Base-by-base conservation (phyloP, 2,888 invertebrate genomes). In the Agriopis marginaria region DNA sequence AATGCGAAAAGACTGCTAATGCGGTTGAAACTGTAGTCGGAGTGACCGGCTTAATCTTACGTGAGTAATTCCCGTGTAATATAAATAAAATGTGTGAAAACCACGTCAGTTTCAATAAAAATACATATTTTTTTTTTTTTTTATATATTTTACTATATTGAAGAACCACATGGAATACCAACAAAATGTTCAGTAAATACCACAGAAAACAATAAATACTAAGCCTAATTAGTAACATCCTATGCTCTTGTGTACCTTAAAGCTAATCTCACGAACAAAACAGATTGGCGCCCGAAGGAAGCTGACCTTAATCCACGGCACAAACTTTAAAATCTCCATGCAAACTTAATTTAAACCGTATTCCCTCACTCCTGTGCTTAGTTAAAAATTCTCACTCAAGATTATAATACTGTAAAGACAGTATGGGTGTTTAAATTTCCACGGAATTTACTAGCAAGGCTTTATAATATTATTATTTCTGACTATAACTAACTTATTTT, bases 301-400 rank as follows among this genome's bases (percentile, higher is more conserved):
- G 7, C 63, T 45, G 53, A 40, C 51, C 45, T 44, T 70, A 60
- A 69, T 72, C 67, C 62, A 60, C 65, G 58, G 69, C 63, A 66
- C 69, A 62, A 79, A 78, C 71, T 82, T 77, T 70, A 72, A 75
- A 75, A 73, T 77, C 70, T 61, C 69, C 62, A 51, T 73, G 63
- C 67, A 79, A 83, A 80, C 78, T 82, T 80, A 72, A 80, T 82
- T 80, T 71, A 59, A 73, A 73, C 68, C 68, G 74, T 73, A 72
- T 72, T 74, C 71, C 59, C 63, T 66, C 68, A 75, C 68, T 75
- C 69, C 55, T 70, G 71, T 67, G 69, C 76, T 72, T 81, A 79
- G 79, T 84, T 85, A 82, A 82, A 82, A 81, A 85, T 82, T 85
- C 81, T 76, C 68, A 75, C 75, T 70, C 68, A 55, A 66, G 51